phyloP scores from a whole-genome alignment of 2,888 invertebrate genomes.

The Andrena fulva region DNA sequence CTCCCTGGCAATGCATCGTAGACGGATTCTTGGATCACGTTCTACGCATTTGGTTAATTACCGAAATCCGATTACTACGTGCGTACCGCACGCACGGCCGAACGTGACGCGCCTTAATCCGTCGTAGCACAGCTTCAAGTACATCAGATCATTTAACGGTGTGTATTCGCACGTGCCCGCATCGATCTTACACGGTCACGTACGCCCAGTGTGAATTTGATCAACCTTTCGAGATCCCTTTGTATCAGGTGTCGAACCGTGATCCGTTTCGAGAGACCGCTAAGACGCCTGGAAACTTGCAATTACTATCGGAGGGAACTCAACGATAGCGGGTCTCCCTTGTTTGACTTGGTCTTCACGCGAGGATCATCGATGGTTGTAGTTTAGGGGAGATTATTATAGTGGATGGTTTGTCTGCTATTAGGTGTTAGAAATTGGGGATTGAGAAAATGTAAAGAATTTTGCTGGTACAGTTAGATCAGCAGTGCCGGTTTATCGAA shows the following conservation, averaged over 20 bases:
- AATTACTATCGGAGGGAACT: conserved; percentile 31
- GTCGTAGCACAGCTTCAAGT: conserved; percentile 41
- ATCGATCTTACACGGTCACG: conserved; percentile 39
- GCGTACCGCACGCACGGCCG: conserved; percentile 58
- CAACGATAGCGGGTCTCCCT: background rate
- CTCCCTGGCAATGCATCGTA: background rate
- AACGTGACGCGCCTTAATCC: conserved; percentile 69
- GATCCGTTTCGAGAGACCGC: conserved; percentile 48
- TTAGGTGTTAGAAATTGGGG: background rate
- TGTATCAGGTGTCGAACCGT: conserved; percentile 34
- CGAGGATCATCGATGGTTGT: background rate
- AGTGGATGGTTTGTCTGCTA: background rate
- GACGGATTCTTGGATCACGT: conserved; percentile 25
- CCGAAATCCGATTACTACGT: conserved; percentile 70
- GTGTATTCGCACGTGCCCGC: conserved; percentile 37
- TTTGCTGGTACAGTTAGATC: background rate
- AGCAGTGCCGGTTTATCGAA: background rate
- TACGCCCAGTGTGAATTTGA: conserved; percentile 51
- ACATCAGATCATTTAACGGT: conserved; percentile 48
- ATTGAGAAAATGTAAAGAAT: background rate
- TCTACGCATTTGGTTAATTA: conserved; percentile 65
- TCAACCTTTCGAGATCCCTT: conserved; percentile 44
- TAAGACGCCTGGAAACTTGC: conserved; percentile 37
- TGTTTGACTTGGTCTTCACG: background rate
- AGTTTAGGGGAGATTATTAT: background rate